Conservation (phyloP, 1,140 invertebrate genomes). For the Sipha flava region DNA sequence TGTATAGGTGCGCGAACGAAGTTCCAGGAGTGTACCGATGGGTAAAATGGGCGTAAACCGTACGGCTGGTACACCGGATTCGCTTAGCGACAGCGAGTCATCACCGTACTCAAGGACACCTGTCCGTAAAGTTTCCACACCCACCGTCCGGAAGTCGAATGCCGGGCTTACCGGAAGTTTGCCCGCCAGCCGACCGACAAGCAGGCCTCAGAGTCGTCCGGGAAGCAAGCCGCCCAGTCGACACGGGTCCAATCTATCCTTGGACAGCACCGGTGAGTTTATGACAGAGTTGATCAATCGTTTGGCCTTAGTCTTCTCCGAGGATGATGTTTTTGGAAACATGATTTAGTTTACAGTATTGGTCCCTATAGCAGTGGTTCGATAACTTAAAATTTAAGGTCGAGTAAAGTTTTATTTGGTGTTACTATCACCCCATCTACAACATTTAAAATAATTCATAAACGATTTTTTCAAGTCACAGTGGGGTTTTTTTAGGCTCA, state of each 20-base stretch:
- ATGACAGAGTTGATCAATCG: background rate
- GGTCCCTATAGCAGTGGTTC: no score
- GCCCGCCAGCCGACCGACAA: conserved; percentile 58
- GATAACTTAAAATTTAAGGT: no score
- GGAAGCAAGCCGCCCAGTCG: conserved; percentile 83
- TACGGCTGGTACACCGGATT: conserved; percentile 71
- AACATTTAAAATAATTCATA: no score
- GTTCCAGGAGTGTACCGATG: conserved; percentile 76
- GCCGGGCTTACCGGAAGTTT: conserved; percentile 46
- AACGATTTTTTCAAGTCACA: no score
- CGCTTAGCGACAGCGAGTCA: conserved; percentile 75
- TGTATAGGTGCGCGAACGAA: conserved; percentile 75
- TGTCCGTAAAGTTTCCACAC: conserved; percentile 40
- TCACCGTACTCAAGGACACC: conserved; percentile 47
- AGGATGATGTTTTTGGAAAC: no score
- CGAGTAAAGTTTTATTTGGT: no score
- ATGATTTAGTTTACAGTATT: no score
- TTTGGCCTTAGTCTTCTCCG: no score
- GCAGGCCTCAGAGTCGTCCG: conserved; percentile 68
- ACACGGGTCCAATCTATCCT: conserved; percentile 82
- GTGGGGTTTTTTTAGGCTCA: no score
- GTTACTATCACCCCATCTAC: no score
- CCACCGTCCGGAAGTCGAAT: background rate
- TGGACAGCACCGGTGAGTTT: conserved; percentile 71
- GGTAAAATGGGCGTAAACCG: conserved; percentile 52